Evolutionary conservation across 2,797 vertebrate species (phyloP), one percentile per base, ranked within the genome.

Genomic region (Malurus leucopterus): DNA sequence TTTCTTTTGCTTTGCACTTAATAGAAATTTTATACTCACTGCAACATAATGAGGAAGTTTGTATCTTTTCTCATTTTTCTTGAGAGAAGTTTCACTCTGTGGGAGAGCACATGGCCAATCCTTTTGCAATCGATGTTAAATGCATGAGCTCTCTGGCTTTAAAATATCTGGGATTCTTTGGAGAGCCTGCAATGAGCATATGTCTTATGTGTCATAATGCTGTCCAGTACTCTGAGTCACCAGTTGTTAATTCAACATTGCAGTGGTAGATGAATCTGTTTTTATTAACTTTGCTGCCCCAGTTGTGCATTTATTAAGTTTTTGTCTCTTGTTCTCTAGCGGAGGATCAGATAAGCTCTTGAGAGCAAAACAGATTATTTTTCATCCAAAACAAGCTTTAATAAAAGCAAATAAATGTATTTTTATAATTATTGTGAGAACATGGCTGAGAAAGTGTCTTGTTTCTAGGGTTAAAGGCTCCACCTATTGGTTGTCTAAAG

Each of bases 401-500:
- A 89, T 91, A 89, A 92, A 85, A 91, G 55, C 58, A 84, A 93
- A 90, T 86, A 29, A 13, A 78, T 86, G 11, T 51, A 26, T 79
- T 92, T 50, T 59, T 36, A 46, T 49, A 65, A 59, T 77, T 88
- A 54, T 43, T 86, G 44, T 51, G 54, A 67, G 44, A 92, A 81
- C 36, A 43, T 36, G 70, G 72, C 63, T 76, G 92, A 89, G 73
- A 70, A 75, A 64, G 29, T 50, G 15, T 58, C 76, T 72, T 82
- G 40, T 94, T 92, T 88, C 71, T 68, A 94, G 87, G 76, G 34
- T 87, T 93, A 89, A 93, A 96, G 87, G 95, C 96, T 96, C 96
- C 95, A 95, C 82, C 96, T 96, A 87, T 94, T 92, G 95, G 93
- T 73, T 88, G 78, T 53, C 78, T 79, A 58, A 91, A 92, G 91